Evolutionary conservation across 2,797 vertebrate genomes (phyloP), one percentile per base, ranked within the genome.

Genomic region (Xerus rutilus): DNA sequence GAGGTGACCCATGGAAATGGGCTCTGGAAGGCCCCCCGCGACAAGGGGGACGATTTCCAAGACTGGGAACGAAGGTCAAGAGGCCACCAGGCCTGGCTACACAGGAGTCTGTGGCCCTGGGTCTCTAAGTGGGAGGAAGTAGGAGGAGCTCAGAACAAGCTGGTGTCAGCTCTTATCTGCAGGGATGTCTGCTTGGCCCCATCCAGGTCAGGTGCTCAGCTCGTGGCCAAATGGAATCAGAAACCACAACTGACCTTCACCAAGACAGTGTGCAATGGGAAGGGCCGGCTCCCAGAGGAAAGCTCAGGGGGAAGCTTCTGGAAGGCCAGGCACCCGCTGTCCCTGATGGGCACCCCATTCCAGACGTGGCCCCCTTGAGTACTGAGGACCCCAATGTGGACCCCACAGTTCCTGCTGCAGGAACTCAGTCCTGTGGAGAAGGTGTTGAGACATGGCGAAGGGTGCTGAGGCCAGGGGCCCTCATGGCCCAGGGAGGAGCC

Each of bases 361-460:
- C 47, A 32, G 65, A 62, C 25, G 5, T 1, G 28, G 64, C 21
- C 62, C 82, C 0, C 2, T 1, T 5, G 70, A 25, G 21, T 11
- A 6, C n/a, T 0, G 1, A 59, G 28, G 81, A 49, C 39, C 62
- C n/a, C 0, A 1, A 18, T 7, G 14, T 20, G 28, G 59, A 28
- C 4, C 47, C 17, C 20, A 0, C 6, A 23, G 81, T 52, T 15
- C 45, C 81, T 87, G 65, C n/a, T 57, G 32, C 39, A 78, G 91
- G 43, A 59, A 23, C 45, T 87, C 47, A 39, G 25, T 77, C 54
- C 25, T 43, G 43, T 9, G 89, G 64, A 74, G 14, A 39, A 67
- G 3, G 39, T 39, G 39, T 39, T 39, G 39, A 39, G 39, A 39
- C 39, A 39, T 39, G 39, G 39, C 3, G 39, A 39, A 39, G 39